Evolutionary conservation across 2,113 vertebrate species (phyloP).

Genomic region (Laticauda laticaudata): DNA sequence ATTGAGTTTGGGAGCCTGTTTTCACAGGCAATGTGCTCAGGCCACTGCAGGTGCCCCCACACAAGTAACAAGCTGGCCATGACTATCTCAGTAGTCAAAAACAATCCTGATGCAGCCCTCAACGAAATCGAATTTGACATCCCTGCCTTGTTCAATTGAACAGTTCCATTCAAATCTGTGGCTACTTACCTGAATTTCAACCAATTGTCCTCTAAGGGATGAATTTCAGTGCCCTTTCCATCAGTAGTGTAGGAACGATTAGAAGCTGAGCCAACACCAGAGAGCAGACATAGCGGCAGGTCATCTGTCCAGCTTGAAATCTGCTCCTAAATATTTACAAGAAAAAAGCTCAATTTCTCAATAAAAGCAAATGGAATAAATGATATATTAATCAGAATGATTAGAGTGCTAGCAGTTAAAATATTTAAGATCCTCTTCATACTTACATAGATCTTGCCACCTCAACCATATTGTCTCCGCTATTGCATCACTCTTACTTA

Average conservation of each 20-base stretch:
- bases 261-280: constrained; percentile 86
- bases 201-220: constrained; percentile 90
- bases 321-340: constrained; percentile 69
- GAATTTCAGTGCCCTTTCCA: constrained; percentile 82
- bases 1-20: too few species aligned
- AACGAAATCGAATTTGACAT: too few species aligned
- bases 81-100: too few species aligned
- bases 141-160: background rate
- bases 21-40: too few species aligned
- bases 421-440: background rate
- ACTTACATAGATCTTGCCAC: background rate
- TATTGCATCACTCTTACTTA: background rate
- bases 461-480: background rate
- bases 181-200: constrained; percentile 85
- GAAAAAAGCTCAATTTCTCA: background rate
- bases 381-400: background rate
- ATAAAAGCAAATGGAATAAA: background rate
- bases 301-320: constrained; percentile 97
- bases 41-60: too few species aligned
- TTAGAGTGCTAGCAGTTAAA: background rate
- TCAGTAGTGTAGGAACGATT: constrained; percentile 88
- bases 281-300: constrained; percentile 90
- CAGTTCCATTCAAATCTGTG: background rate
- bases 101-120: too few species aligned
- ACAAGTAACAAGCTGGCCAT: too few species aligned